phyloP scores from a whole-genome alignment of 2,888 invertebrate species.

The Sarcophaga carnaria region DNA sequence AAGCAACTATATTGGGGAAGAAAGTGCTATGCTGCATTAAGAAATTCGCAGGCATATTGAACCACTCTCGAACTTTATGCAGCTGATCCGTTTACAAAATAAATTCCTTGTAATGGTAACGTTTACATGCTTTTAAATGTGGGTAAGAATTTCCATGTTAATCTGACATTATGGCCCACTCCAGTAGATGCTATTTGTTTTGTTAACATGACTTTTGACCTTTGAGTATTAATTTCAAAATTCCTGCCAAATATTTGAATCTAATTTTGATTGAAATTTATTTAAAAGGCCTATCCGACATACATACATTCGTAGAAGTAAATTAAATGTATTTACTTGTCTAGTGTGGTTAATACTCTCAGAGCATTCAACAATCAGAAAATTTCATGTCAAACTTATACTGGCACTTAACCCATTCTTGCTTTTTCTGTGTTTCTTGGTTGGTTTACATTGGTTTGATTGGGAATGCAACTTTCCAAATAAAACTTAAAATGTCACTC shows the following conservation, averaged over 20 bases:
- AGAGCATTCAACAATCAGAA: background rate
- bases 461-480: conserved; percentile 24
- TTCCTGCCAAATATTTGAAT: background rate
- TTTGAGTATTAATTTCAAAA: background rate
- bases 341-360: background rate
- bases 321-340: background rate
- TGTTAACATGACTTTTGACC: background rate
- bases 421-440: background rate
- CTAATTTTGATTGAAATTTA: background rate
- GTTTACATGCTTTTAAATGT: no score
- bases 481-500: conserved; percentile 64
- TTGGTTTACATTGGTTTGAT: background rate
- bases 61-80: no score
- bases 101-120: no score
- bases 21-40: no score
- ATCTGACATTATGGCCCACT: no score
- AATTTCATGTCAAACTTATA: conserved; percentile 16
- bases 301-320: background rate
- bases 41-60: no score
- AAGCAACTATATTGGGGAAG: no score
- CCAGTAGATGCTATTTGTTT: no score
- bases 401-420: background rate
- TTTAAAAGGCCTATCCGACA: background rate
- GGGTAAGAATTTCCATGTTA: no score
- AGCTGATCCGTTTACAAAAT: no score